A percentile compares a stretch with the other conserved stretches of the same genome.
Conservation (phyloP, 2,888 invertebrate genomes). For the Clitarchus hookeri region DNA sequence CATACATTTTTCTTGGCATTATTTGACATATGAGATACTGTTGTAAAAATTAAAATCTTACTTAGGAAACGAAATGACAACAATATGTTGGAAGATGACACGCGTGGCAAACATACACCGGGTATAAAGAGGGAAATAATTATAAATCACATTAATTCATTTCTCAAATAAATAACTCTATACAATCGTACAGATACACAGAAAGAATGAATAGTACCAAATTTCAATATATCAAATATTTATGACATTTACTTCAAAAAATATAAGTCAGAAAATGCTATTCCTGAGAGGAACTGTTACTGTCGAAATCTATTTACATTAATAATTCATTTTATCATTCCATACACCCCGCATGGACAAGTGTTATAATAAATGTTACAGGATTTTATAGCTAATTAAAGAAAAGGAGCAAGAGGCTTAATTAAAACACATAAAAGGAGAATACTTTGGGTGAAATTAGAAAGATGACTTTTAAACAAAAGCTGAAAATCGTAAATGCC, state of each 20-base stretch:
- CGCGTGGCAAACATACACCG: not conserved
- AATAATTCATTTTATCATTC: not conserved
- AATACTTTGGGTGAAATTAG: not conserved
- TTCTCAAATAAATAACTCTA: too few species aligned
- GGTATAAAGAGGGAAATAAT: not conserved
- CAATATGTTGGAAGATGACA: not conserved
- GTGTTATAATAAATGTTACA: too few species aligned
- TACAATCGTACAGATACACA: not conserved
- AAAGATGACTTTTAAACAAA: too few species aligned
- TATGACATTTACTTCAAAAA: not conserved
- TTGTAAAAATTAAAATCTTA: not conserved
- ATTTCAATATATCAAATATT: not conserved
- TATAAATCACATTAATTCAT: too few species aligned
- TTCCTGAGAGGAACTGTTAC: not conserved
- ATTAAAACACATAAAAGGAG: not conserved
- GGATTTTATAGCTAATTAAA: too few species aligned
- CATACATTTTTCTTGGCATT: not conserved
- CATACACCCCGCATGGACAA: not conserved
- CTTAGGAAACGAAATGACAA: not conserved
- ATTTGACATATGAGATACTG: too few species aligned
- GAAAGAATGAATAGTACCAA: not conserved
- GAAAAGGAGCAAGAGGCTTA: not conserved
- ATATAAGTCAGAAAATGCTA: not conserved
- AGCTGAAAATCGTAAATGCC: not conserved
- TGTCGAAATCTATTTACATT: not conserved